phyloP scores from a whole-genome alignment of 2,797 vertebrate species.

The Rhynchotus rufescens region DNA sequence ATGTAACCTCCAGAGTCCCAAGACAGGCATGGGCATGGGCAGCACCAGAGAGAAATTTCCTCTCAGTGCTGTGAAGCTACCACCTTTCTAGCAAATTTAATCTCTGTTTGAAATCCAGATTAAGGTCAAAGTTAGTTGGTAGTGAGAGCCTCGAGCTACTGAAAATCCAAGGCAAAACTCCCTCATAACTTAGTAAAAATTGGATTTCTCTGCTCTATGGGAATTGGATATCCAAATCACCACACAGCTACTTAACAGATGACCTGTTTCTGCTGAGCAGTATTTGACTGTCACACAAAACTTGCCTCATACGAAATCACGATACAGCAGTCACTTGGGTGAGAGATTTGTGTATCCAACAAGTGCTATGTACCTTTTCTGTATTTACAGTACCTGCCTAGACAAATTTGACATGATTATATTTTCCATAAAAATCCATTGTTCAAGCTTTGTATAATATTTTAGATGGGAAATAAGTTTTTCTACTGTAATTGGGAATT shows the following conservation, averaged over 20 bases:
- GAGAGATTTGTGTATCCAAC: not conserved
- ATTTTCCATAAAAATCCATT: not conserved
- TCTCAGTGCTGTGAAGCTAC: not conserved
- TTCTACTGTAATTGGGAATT: not conserved
- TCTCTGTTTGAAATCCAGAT: not conserved
- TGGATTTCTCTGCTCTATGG: not conserved
- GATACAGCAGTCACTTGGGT: not conserved
- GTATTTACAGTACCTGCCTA: not conserved
- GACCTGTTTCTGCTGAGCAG: not conserved
- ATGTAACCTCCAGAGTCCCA: not conserved
- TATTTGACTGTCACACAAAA: not conserved
- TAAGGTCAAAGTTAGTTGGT: not conserved
- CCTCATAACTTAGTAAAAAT: not conserved
- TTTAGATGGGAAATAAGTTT: not conserved
- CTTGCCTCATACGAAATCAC: not conserved
- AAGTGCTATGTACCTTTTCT: not conserved
- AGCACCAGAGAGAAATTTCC: not conserved
- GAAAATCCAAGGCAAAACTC: not conserved
- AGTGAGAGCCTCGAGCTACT: not conserved
- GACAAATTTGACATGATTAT: not conserved
- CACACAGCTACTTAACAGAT: not conserved
- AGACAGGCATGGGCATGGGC: not conserved
- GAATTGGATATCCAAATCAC: not conserved
- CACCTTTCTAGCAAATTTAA: not conserved
- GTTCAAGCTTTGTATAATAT: not conserved